Conservation (phyloP, 2,113 vertebrate species). For the Aegypius monachus region DNA sequence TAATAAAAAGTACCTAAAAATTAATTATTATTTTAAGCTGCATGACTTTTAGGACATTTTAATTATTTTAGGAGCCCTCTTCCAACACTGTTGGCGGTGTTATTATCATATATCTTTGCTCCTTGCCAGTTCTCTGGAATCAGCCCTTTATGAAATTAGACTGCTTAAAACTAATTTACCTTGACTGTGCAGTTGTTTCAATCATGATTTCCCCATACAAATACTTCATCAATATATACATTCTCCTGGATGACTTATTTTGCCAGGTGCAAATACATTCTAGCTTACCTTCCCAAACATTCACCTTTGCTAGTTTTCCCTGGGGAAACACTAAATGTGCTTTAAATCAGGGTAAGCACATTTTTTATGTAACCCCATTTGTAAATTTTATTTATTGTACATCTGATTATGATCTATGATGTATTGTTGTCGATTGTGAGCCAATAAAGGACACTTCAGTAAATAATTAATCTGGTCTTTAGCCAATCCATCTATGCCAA, state of each 20-base stretch:
- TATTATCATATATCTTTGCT: not conserved
- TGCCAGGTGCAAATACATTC: not conserved
- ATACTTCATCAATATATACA: not conserved
- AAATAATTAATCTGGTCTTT: not conserved
- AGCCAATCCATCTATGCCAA: not conserved
- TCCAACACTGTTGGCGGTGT: not conserved
- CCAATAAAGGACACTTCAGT: not conserved
- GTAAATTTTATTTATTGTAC: not conserved
- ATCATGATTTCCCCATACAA: not conserved
- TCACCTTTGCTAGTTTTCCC: not conserved
- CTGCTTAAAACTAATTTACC: not conserved
- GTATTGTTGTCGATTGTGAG: not conserved
- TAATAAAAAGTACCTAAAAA: not conserved
- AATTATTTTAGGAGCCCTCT: not conserved
- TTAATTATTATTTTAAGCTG: not conserved
- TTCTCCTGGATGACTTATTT: not conserved
- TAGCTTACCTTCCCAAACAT: not conserved
- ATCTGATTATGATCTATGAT: not conserved
- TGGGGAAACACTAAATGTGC: not conserved
- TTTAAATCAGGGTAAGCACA: not conserved
- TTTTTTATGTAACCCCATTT: not conserved
- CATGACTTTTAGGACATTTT: not conserved
- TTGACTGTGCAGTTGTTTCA: not conserved
- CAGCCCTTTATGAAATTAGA: not conserved
- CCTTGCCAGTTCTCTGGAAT: not conserved